Evolutionary conservation across 2,888 invertebrate species (phyloP).

Genomic region (Tetramorium bicarinatum): DNA sequence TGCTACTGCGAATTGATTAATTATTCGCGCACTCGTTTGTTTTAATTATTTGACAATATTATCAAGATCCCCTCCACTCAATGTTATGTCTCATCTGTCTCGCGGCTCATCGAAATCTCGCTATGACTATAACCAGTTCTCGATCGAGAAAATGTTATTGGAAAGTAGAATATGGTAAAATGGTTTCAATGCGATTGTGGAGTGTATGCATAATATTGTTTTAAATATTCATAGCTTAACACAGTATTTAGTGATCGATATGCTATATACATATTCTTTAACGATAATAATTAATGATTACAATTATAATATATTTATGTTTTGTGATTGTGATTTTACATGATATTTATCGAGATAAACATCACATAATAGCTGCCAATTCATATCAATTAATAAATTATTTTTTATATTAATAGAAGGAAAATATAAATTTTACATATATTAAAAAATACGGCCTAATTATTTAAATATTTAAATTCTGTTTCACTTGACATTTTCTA

Average conservation of each 20-base stretch:
- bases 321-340: neutral
- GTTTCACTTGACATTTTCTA: neutral
- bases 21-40: neutral
- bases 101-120: neutral
- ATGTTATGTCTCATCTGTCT: neutral
- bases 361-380: neutral
- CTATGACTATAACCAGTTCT: constrained; percentile 24
- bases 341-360: neutral
- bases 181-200: neutral
- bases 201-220: neutral
- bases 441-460: neutral
- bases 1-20: constrained; percentile 9
- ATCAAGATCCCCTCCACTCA: neutral
- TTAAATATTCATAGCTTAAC: neutral
- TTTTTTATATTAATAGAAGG: neutral
- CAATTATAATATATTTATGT: neutral
- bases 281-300: neutral
- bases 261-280: neutral
- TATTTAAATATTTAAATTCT: neutral
- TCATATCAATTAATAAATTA: neutral
- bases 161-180: constrained; percentile 43
- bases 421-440: neutral
- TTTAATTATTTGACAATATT: constrained; percentile 30
- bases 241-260: neutral
- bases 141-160: constrained; percentile 48